Evolutionary conservation across 2,888 invertebrate genomes (phyloP), one percentile per base, ranked within the genome.

Genomic region (Acleris emargana): DNA sequence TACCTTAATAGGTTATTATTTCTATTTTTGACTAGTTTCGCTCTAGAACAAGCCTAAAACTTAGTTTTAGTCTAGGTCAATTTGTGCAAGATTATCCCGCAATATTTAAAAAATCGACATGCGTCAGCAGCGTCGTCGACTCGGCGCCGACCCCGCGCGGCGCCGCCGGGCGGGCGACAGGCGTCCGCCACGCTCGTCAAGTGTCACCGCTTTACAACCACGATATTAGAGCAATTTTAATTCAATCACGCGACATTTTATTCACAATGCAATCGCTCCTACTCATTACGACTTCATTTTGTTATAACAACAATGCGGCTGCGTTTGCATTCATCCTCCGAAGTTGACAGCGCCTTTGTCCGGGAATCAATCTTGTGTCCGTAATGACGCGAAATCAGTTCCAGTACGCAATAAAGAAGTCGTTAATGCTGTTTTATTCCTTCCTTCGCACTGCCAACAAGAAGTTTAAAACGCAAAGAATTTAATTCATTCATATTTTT

Each of bases 281-380:
- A 83, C 91, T 91, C 89, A 91, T 91, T 91, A 90, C 81, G 86
- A 80, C 90, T 91, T 90, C 86, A 91, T 91, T 91, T 91, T 89
- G 84, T 87, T 88, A 81, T 87, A 86, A 88, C 88, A 89, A 91
- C 89, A 91, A 91, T 88, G 79, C 78, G 77, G 75, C 77, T 72
- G 73, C 72, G 74, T 72, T 76, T 87, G 85, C 83, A 87, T 87
- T 87, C 86, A 79, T 79, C 79, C 77, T 75, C 77, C 72, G 78
- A 80, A 76, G 81, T 83, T 87, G 90, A 89, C 91, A 83, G 85
- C 80, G 73, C 69, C 80, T 84, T 89, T 91, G 90, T 91, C 76
- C 76, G 73, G 75, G 87, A 88, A 89, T 91, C 91, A 89, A 91
- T 89, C 88, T 88, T 82, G 81, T 73, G 79, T 80, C 83, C 80